Percentiles rank a stretch among this genome's conserved stretches.
These are phyloP conservation scores for Cheirogaleus major DNA, from an alignment of 2,797 vertebrate genomes.

Conservation along the genomic window DNA sequence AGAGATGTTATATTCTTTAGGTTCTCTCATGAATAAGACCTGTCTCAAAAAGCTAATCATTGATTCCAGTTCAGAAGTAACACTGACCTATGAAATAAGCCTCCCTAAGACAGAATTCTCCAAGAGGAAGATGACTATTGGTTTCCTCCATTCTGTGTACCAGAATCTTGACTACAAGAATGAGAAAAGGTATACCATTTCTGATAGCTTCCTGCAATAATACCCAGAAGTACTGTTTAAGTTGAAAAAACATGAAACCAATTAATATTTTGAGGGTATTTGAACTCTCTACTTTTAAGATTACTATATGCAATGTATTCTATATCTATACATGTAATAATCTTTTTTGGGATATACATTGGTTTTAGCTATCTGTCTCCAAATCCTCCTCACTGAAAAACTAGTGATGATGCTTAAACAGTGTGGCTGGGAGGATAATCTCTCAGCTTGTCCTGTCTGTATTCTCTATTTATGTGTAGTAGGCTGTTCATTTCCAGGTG, in stretches of 20 bases:
- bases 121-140: not conserved
- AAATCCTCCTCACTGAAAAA: not conserved
- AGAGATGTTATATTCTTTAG: not conserved
- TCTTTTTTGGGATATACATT: not conserved
- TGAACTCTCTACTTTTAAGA: not conserved
- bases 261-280: not conserved
- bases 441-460: not conserved
- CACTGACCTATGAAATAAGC: not conserved
- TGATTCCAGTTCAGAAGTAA: not conserved
- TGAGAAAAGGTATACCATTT: not conserved
- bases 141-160: not conserved
- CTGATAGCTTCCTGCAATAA: not conserved
- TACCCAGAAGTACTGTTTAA: not conserved
- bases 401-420: not conserved
- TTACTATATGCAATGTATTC: not conserved
- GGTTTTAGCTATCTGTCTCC: not conserved
- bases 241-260: not conserved
- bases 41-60: not conserved
- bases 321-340: not conserved
- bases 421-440: not conserved
- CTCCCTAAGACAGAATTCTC: not conserved
- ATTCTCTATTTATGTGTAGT: too few relatives aligned
- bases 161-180: not conserved
- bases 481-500: not conserved
- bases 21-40: not conserved